phyloP scores from a whole-genome alignment of 2,888 invertebrate species.

The Eilema sororculum region DNA sequence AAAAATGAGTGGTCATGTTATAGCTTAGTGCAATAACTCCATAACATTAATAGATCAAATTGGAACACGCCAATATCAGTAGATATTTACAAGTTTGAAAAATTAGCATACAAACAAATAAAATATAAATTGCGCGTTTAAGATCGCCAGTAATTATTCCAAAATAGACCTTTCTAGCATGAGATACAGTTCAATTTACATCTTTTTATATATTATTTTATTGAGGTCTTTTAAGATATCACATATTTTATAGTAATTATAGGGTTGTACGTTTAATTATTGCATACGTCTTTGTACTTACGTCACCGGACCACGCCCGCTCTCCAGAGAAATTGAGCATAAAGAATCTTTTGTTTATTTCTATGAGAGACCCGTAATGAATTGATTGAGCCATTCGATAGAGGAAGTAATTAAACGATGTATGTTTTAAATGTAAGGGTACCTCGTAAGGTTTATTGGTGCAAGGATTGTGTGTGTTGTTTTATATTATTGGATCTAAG shows the following conservation, averaged over 20 bases:
- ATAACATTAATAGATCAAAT: conserved; percentile 11
- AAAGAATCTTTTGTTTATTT: conserved; percentile 81
- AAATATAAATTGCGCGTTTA: conserved; percentile 17
- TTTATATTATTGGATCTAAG: not conserved
- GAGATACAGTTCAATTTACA: conserved; percentile 17
- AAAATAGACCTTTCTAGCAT: conserved; percentile 9
- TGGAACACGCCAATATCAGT: conserved; percentile 16
- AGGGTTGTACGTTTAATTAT: conserved; percentile 76
- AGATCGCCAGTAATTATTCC: not conserved
- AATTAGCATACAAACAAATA: conserved; percentile 35
- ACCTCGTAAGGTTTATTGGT: conserved; percentile 10
- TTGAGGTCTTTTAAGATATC: conserved; percentile 47
- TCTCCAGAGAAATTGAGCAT: conserved; percentile 50
- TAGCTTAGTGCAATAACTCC: not conserved
- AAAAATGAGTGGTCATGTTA: not conserved
- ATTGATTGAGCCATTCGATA: conserved; percentile 73
- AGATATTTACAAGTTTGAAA: conserved; percentile 29
- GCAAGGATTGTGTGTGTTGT: not conserved
- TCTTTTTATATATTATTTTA: conserved; percentile 25
- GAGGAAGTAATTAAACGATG: conserved; percentile 80
- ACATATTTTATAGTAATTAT: conserved; percentile 70
- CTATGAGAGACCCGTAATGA: conserved; percentile 76
- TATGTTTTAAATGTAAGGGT: conserved; percentile 37
- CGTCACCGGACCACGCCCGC: conserved; percentile 75
- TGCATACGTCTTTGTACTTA: conserved; percentile 73